A percentile compares a stretch with the other conserved stretches of the same genome.
phyloP scores from a whole-genome alignment of 23 tunicate genomes.

The Ciona savignyi region DNA sequence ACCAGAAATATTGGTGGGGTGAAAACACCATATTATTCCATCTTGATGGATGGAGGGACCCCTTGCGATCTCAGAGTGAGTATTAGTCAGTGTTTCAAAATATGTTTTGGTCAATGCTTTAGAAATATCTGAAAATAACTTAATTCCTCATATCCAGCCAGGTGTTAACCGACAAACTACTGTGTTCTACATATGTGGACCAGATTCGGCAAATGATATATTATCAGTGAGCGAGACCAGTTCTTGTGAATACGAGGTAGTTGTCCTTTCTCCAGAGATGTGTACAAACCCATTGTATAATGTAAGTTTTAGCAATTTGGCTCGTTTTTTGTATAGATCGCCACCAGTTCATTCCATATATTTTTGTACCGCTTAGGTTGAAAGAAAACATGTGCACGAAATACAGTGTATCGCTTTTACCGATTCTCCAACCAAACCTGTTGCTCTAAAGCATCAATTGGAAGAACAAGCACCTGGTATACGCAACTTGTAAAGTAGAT shows the following conservation, averaged over 20 bases:
- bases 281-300: conserved; percentile 79
- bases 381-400: conserved; percentile 43
- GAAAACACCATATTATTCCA: conserved; percentile 61
- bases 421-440: conserved; percentile 66
- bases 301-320: conserved; percentile 10
- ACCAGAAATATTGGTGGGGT: conserved; percentile 54
- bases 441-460: conserved; percentile 3
- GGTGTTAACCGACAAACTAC: conserved; percentile 52
- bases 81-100: background rate
- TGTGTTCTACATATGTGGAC: conserved; percentile 68
- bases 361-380: no score
- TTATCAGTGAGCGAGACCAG: conserved; percentile 75
- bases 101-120: background rate
- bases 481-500: no score
- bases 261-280: conserved; percentile 57
- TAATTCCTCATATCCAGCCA: conserved; percentile 4
- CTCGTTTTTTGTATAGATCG: no score
- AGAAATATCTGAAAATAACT: background rate
- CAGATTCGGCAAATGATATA: conserved; percentile 37
- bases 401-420: conserved; percentile 60
- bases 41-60: conserved; percentile 75
- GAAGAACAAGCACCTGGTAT: background rate
- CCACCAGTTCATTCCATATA: no score
- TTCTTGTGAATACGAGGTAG: conserved; percentile 91
- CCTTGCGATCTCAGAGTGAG: conserved; percentile 77